Evolutionary conservation across 1,140 invertebrate species (phyloP).

Genomic region (Wiebesia pumilae): DNA sequence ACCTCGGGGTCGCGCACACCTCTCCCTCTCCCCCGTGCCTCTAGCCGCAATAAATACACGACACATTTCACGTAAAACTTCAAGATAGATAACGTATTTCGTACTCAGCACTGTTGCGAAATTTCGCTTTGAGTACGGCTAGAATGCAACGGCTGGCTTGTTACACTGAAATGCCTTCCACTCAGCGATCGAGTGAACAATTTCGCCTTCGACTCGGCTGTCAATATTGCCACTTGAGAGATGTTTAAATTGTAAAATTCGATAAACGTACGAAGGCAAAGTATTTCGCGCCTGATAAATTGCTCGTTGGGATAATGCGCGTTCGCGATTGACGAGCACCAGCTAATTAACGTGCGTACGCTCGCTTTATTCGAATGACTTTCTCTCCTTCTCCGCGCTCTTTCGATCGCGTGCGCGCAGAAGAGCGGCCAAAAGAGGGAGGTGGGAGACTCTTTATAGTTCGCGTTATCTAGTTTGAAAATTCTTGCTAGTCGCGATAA

Average conservation of each 20-base stretch:
- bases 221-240: neutral
- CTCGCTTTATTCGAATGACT: neutral
- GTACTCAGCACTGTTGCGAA: conserved; percentile 3
- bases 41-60: conserved; percentile 14
- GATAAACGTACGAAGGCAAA: neutral
- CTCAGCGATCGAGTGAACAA: neutral
- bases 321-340: conserved; percentile 2
- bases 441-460: neutral
- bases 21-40: conserved; percentile 48
- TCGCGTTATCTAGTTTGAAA: conserved; percentile 67
- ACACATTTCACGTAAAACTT: conserved; percentile 33
- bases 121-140: neutral
- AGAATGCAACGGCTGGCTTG: neutral
- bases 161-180: too few species aligned
- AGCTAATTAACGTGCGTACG: conserved; percentile 10
- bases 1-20: conserved; percentile 65
- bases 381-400: conserved; percentile 25
- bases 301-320: conserved; percentile 6
- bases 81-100: conserved; percentile 21
- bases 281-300: neutral
- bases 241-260: conserved; percentile 10
- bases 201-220: too few species aligned
- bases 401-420: neutral
- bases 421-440: neutral
- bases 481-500: conserved; percentile 70